phyloP scores from a whole-genome alignment of 2,113 vertebrate species.

The Himantopus leucocephalus region DNA sequence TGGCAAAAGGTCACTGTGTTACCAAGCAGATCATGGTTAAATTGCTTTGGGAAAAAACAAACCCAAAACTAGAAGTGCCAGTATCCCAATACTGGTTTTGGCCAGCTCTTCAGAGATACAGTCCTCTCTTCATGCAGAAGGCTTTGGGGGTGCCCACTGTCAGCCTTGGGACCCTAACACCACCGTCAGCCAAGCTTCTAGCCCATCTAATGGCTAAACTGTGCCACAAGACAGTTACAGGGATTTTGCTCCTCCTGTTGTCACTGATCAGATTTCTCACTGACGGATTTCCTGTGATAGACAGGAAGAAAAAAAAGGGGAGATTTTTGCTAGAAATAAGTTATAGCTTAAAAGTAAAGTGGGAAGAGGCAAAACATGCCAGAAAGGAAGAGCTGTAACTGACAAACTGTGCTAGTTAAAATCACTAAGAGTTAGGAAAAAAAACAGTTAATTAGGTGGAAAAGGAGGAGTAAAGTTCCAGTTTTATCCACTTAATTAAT shows the following conservation, averaged over 20 bases:
- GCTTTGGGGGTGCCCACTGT: not conserved
- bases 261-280: not conserved
- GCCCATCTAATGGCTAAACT: not conserved
- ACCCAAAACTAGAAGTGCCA: not conserved
- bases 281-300: not conserved
- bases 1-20: not conserved
- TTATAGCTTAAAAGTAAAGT: not conserved
- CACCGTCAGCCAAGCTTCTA: not conserved
- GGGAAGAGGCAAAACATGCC: not conserved
- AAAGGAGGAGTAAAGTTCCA: not conserved
- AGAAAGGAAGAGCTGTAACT: not conserved
- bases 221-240: not conserved
- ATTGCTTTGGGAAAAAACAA: not conserved
- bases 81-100: not conserved
- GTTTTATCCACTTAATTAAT: not conserved
- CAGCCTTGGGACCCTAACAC: not conserved
- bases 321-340: not conserved
- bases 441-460: not conserved
- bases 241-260: not conserved
- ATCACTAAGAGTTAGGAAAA: not conserved
- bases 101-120: not conserved
- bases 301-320: not conserved
- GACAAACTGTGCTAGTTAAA: not conserved
- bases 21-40: not conserved
- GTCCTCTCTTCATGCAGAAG: not conserved